Percentiles rank a stretch among this genome's conserved stretches.
Evolutionary conservation across 2,113 vertebrate species (phyloP).

Genomic region (Struthio camelus): DNA sequence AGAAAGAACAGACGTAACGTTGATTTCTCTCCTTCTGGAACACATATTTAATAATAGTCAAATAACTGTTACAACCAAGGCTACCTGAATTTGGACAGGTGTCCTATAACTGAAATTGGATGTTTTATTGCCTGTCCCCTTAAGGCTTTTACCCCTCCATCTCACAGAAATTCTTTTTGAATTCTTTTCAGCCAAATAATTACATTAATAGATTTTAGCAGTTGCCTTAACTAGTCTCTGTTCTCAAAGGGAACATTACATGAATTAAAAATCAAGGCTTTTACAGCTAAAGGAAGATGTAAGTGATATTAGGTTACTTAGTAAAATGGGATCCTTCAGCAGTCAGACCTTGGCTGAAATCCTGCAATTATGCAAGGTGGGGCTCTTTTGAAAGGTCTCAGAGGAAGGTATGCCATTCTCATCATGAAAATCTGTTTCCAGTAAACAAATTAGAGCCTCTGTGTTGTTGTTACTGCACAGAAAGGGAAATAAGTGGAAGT

Average conservation of each 20-base stretch:
- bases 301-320: not conserved
- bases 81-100: not conserved
- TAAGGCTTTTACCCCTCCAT: not conserved
- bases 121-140: not conserved
- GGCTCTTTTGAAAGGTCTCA: not conserved
- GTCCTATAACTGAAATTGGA: not conserved
- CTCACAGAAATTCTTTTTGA: not conserved
- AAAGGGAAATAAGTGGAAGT: not conserved
- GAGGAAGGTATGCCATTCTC: constrained; percentile 1
- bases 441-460: not conserved
- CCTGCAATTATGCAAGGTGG: constrained; percentile 3
- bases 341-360: not conserved
- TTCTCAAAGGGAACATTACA: constrained; percentile 17
- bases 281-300: not conserved
- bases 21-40: not conserved
- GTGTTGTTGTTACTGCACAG: not conserved
- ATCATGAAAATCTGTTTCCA: not conserved
- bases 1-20: not conserved
- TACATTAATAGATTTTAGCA: constrained; percentile 11
- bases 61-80: not conserved
- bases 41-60: not conserved
- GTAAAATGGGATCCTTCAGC: constrained; percentile 14
- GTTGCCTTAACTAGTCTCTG: not conserved
- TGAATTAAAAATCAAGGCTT: constrained; percentile 41
- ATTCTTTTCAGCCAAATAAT: constrained; percentile 23